Evolutionary conservation across 2,113 vertebrate genomes (phyloP).

Genomic region (Muntiacus reevesi): DNA sequence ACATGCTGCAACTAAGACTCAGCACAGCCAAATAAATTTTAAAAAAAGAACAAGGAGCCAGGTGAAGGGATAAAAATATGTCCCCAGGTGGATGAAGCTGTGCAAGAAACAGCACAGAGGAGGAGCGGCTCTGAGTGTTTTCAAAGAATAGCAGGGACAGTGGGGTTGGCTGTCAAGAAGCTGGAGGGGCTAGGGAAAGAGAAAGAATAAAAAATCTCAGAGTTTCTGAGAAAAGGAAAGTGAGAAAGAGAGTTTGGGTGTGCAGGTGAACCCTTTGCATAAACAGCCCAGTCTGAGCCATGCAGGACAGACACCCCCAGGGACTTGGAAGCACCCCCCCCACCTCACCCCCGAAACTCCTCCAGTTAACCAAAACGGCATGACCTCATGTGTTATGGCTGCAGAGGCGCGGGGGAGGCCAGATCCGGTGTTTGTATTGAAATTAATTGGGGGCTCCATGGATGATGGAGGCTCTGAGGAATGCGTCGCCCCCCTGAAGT

Average conservation of each 20-base stretch:
- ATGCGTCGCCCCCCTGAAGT: constrained; percentile 61
- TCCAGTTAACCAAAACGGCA: constrained; percentile 60
- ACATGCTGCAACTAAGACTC: background rate
- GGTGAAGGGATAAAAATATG: background rate
- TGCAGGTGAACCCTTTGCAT: background rate
- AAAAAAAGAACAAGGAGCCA: background rate
- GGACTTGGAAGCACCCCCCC: background rate
- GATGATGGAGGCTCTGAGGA: constrained; percentile 79
- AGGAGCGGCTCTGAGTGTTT: background rate
- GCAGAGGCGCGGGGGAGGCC: constrained; percentile 58
- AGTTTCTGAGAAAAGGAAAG: background rate
- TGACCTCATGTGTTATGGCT: constrained; percentile 85
- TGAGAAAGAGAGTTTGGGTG: background rate
- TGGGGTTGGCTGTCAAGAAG: background rate
- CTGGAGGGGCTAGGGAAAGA: background rate
- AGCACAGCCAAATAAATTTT: background rate
- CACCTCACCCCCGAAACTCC: constrained; percentile 54
- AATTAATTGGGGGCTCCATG: constrained; percentile 73
- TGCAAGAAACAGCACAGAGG: background rate
- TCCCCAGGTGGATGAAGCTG: background rate
- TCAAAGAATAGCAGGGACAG: background rate
- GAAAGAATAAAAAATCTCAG: background rate
- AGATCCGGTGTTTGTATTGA: constrained; percentile 73
- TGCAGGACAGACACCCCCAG: background rate
- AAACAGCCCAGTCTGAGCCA: background rate